Percentiles rank a stretch among this genome's conserved stretches.
These are phyloP conservation scores for Octodon degus DNA, from an alignment of 2,113 vertebrate species.

Conservation along the genomic window DNA sequence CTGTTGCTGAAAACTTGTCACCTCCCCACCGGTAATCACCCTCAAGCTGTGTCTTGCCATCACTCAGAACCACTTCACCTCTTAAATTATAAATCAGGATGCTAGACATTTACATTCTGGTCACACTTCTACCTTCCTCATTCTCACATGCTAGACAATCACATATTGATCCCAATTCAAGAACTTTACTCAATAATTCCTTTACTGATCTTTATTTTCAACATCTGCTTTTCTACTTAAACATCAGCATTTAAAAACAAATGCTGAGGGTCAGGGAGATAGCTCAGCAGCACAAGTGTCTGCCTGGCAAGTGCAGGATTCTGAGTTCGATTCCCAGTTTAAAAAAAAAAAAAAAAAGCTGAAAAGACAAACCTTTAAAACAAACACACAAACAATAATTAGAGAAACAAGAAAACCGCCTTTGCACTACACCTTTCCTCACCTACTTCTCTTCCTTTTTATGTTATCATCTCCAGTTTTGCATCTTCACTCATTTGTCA, in stretches of 20 bases:
- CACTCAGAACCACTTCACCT: neutral
- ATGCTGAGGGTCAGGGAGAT: neutral
- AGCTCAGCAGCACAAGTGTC: no score
- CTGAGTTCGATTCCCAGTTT: no score
- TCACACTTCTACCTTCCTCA: neutral
- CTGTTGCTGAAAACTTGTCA: neutral
- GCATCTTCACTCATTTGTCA: neutral
- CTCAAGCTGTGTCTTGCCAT: neutral
- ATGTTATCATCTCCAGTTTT: neutral
- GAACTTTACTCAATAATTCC: neutral
- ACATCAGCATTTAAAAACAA: conserved; percentile 5
- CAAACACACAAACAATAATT: neutral
- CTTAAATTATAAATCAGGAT: neutral
- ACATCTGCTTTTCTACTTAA: neutral
- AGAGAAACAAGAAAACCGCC: neutral
- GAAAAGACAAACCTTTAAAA: neutral
- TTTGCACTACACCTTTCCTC: neutral
- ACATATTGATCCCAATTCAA: neutral
- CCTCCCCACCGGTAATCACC: neutral
- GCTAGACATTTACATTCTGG: neutral
- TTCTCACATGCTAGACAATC: neutral
- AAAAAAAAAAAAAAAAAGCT: conserved; percentile 37
- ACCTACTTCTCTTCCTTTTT: neutral
- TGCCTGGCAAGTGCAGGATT: no score
- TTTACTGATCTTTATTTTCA: conserved; percentile 37